These are phyloP conservation scores for Eulemur albifrons DNA, from an alignment of 2,797 vertebrate species.

Conservation along the genomic window DNA sequence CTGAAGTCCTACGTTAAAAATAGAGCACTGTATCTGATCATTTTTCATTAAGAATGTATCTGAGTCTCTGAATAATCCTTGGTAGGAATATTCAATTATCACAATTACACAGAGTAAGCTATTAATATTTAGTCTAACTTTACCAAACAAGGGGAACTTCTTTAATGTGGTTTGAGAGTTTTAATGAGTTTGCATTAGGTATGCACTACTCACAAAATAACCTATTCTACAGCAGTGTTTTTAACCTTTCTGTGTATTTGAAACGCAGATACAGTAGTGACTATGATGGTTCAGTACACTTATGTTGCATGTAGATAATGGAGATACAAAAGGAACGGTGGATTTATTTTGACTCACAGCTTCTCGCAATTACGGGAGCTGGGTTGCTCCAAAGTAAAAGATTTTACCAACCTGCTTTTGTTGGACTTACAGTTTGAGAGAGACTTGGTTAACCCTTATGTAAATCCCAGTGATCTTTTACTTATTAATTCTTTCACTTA, in stretches of 20 bases:
- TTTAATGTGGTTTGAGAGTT: constrained; percentile 17
- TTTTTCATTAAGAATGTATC: constrained; percentile 60
- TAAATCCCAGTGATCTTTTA: constrained; percentile 4
- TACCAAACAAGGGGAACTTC: constrained; percentile 2
- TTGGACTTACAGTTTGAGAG: background rate
- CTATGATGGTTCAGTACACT: background rate
- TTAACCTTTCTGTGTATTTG: background rate
- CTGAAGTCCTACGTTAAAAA: constrained; percentile 61
- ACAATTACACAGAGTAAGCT: constrained; percentile 2
- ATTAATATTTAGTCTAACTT: constrained; percentile 26
- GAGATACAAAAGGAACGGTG: background rate
- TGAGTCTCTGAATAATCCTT: constrained; percentile 61
- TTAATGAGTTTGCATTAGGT: background rate
- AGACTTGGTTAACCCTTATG: background rate
- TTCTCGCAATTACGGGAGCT: background rate
- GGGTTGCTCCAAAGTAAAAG: background rate
- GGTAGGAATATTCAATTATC: constrained; percentile 41
- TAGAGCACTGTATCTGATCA: constrained; percentile 53
- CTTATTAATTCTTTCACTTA: constrained; percentile 4
- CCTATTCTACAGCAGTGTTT: background rate
- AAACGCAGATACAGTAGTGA: background rate
- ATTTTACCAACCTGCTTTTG: background rate
- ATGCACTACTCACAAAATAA: background rate
- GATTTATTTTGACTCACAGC: constrained; percentile 24
- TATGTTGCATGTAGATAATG: background rate